phyloP scores from a whole-genome alignment of 1,140 invertebrate genomes.

The Meteorus sp. region DNA sequence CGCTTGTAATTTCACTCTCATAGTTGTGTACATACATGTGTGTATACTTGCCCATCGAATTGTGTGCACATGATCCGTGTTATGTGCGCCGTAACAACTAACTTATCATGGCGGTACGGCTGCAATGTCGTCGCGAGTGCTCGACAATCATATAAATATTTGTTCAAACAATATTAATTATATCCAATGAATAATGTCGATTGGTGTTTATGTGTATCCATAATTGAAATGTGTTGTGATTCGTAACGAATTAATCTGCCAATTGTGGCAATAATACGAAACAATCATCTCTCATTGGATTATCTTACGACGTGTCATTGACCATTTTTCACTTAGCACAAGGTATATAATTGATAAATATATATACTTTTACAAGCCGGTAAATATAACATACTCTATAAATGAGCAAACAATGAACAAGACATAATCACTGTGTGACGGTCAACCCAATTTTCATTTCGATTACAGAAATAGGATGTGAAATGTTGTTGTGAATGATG shows the following conservation, averaged over 20 bases:
- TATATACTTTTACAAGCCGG: too few species aligned
- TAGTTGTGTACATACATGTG: too few species aligned
- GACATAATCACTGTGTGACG: too few species aligned
- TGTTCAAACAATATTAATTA: too few species aligned
- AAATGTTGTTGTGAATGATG: too few species aligned
- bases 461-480: too few species aligned
- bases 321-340: slow-evolving; percentile 28
- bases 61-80: slow-evolving; percentile 7
- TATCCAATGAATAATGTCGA: not conserved
- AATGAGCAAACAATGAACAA: too few species aligned
- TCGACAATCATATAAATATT: not conserved
- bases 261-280: slow-evolving; percentile 32
- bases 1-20: too few species aligned
- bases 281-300: slow-evolving; percentile 27
- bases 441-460: too few species aligned
- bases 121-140: slow-evolving; percentile 19
- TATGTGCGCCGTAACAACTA: slow-evolving; percentile 1
- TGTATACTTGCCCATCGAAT: not conserved
- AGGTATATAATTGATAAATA: too few species aligned
- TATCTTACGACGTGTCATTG: slow-evolving; percentile 29
- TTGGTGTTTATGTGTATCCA: not conserved
- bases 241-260: slow-evolving; percentile 45
- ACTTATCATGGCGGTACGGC: slow-evolving; percentile 22
- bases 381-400: too few species aligned
- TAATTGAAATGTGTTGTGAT: slow-evolving; percentile 39